Percentiles rank a stretch among this genome's conserved stretches.
These are phyloP conservation scores for Tupaia chinensis DNA, from an alignment of 2,113 vertebrate species.

Conservation along the genomic window DNA sequence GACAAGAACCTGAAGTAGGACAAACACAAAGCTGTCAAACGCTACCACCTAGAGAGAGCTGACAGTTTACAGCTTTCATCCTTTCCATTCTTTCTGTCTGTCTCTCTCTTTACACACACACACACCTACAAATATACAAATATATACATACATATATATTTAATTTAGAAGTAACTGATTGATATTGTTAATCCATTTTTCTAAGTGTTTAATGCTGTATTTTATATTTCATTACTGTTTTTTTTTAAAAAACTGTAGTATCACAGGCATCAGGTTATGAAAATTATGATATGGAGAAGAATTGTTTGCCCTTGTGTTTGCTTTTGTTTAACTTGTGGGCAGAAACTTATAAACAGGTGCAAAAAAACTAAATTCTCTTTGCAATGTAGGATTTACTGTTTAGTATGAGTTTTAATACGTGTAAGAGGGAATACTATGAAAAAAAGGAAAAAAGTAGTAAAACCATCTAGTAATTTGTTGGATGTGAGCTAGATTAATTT, in stretches of 20 bases:
- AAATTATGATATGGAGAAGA: constrained; percentile 13
- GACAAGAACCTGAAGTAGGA: neutral
- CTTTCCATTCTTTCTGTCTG: neutral
- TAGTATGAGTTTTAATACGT: no score
- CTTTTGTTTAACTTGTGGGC: no score
- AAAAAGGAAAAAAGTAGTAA: no score
- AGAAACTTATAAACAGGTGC: no score
- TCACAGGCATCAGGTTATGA: neutral
- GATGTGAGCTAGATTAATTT: neutral
- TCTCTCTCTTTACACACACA: neutral
- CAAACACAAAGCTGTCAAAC: neutral
- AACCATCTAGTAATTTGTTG: neutral
- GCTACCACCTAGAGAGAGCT: neutral
- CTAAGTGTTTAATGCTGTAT: neutral
- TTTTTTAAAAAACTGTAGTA: neutral
- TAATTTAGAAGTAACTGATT: neutral
- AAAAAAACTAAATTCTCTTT: no score
- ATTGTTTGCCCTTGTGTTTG: neutral
- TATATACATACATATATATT: no score
- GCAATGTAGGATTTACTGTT: no score
- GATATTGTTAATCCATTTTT: neutral
- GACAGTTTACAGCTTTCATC: neutral
- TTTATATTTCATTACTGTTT: neutral
- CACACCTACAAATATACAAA: neutral
- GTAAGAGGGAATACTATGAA: no score